Conservation (phyloP, 1,140 invertebrate genomes). For the Dendrolimus punctatus region DNA sequence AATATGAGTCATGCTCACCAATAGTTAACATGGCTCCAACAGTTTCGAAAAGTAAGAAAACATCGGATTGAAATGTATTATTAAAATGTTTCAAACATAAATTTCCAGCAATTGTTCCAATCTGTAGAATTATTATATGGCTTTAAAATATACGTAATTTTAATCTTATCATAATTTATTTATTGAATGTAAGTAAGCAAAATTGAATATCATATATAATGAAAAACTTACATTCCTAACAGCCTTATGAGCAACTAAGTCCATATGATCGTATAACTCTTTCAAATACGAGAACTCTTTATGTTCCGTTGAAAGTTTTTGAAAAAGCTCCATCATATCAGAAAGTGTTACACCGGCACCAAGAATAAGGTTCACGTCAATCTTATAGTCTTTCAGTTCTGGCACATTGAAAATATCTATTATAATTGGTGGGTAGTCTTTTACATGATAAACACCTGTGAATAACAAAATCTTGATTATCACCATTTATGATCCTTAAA, state of each 20-base stretch:
- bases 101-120: constrained; percentile 86
- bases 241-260: constrained; percentile 81
- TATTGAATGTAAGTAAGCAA: too few relatives aligned
- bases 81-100: constrained; percentile 84
- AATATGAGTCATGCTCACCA: constrained; percentile 27
- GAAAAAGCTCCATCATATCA: constrained; percentile 77
- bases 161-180: background rate
- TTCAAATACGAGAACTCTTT: constrained; percentile 60
- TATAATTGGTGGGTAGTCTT: constrained; percentile 65
- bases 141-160: background rate
- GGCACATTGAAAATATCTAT: constrained; percentile 81
- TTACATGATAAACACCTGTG: constrained; percentile 57
- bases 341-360: constrained; percentile 79
- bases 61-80: constrained; percentile 86
- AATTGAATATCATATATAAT: background rate
- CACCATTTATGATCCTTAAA: too few relatives aligned
- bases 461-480: constrained; percentile 7
- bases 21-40: constrained; percentile 79
- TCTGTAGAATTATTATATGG: constrained; percentile 60
- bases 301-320: constrained; percentile 66
- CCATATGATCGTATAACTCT: constrained; percentile 72
- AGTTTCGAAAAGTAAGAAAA: constrained; percentile 84
- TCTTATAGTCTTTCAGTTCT: constrained; percentile 74
- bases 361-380: constrained; percentile 70
- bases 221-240: constrained; percentile 77